Evolutionary conservation across 2,888 invertebrate genomes (phyloP).

Genomic region (Drosophila paramelanica): DNA sequence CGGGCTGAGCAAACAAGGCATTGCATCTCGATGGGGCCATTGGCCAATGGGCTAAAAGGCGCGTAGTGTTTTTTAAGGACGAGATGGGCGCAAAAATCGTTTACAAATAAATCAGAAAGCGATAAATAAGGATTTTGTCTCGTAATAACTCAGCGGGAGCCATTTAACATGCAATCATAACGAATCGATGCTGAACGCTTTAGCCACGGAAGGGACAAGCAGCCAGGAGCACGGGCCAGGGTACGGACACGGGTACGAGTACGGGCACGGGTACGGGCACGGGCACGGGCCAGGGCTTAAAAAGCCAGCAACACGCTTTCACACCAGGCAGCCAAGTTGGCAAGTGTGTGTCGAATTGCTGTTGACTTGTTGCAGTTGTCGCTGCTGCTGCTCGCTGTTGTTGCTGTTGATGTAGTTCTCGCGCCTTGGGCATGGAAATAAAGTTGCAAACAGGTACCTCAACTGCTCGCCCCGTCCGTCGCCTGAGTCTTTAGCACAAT

Average conservation of each 20-base stretch:
- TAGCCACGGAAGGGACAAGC: slow-evolving; percentile 35
- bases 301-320: slow-evolving; percentile 69
- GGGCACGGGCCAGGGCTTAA: slow-evolving; percentile 12
- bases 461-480: slow-evolving; percentile 29
- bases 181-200: slow-evolving; percentile 84
- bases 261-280: neutral
- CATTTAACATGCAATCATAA: slow-evolving; percentile 85
- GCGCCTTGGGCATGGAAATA: slow-evolving; percentile 68
- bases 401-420: slow-evolving; percentile 51
- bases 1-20: slow-evolving; percentile 40
- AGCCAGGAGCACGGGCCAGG: slow-evolving; percentile 6
- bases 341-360: slow-evolving; percentile 76
- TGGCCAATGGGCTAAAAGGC: slow-evolving; percentile 39
- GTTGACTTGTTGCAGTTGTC: slow-evolving; percentile 76
- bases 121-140: slow-evolving; percentile 85
- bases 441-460: slow-evolving; percentile 68
- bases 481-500: slow-evolving; percentile 39
- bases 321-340: slow-evolving; percentile 71
- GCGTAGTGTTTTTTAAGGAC: slow-evolving; percentile 43
- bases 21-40: slow-evolving; percentile 48
- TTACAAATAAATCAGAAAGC: slow-evolving; percentile 85
- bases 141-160: slow-evolving; percentile 85
- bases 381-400: slow-evolving; percentile 49
- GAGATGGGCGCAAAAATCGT: slow-evolving; percentile 73
- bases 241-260: slow-evolving; percentile 12